phyloP scores from a whole-genome alignment of 2,888 invertebrate species.

The Lucinisca nassula region DNA sequence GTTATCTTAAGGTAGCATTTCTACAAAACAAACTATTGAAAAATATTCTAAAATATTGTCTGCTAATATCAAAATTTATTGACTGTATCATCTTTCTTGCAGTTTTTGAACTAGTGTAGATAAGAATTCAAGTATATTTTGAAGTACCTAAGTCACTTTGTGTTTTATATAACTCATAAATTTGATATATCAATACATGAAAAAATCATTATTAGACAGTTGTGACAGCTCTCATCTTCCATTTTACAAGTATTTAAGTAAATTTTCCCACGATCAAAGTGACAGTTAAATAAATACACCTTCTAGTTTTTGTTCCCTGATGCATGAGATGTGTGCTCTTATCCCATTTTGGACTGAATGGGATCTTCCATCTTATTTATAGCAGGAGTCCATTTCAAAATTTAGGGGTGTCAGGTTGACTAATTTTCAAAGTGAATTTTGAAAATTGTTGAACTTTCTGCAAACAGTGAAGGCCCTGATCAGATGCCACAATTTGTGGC shows the following conservation, averaged over 20 bases:
- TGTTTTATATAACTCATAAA: neutral
- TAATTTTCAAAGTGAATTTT: too few relatives aligned
- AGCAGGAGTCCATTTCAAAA: too few relatives aligned
- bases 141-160: neutral
- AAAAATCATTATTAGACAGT: conserved; percentile 1
- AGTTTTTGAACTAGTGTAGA: neutral
- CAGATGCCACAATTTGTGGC: too few relatives aligned
- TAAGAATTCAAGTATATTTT: neutral
- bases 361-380: too few relatives aligned
- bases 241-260: conserved; percentile 15
- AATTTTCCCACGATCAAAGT: conserved; percentile 17
- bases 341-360: too few relatives aligned
- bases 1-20: too few relatives aligned
- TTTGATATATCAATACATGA: conserved; percentile 3
- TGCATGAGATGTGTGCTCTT: neutral
- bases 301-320: conserved; percentile 7
- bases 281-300: conserved; percentile 15
- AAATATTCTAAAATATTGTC: too few relatives aligned
- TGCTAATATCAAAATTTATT: too few relatives aligned
- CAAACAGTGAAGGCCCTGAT: too few relatives aligned
- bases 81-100: neutral
- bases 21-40: too few relatives aligned
- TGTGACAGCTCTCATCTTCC: neutral
- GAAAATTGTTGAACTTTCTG: too few relatives aligned
- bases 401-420: too few relatives aligned